phyloP scores from a whole-genome alignment of 2,797 vertebrate species.

The Pogoniulus pusillus region DNA sequence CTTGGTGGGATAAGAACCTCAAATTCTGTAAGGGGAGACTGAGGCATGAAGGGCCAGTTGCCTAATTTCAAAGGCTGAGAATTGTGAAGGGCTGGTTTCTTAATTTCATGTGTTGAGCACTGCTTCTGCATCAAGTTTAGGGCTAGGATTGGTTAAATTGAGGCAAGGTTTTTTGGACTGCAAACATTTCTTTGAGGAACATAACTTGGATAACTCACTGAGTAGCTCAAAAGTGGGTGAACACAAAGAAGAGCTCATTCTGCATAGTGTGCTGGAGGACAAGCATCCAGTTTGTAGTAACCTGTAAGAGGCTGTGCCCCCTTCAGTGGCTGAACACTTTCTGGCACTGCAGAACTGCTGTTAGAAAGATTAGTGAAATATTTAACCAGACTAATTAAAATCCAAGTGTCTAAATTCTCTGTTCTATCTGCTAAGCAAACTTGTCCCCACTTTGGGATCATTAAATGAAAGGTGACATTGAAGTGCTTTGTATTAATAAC shows the following conservation, averaged over 20 bases:
- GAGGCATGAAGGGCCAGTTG: neutral
- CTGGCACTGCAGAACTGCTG: neutral
- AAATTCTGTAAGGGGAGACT: neutral
- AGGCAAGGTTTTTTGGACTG: neutral
- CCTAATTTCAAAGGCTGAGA: neutral
- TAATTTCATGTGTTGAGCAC: neutral
- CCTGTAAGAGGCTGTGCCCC: neutral
- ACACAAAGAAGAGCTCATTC: neutral
- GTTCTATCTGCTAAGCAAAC: neutral
- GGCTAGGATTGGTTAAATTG: neutral
- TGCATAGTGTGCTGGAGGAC: neutral
- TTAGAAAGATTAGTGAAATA: conserved; percentile 18
- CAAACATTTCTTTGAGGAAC: neutral
- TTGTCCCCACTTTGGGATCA: conserved; percentile 30
- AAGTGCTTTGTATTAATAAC: conserved; percentile 65
- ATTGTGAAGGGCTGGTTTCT: neutral
- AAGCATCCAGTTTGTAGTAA: neutral
- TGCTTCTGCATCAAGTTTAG: neutral
- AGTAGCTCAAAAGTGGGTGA: neutral
- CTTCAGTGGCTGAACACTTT: neutral
- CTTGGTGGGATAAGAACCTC: neutral
- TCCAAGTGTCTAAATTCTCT: neutral
- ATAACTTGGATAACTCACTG: neutral
- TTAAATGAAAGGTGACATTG: conserved; percentile 67
- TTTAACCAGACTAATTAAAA: conserved; percentile 57